phyloP scores from a whole-genome alignment of 2,797 vertebrate genomes.

The Urophycis tenuis region DNA sequence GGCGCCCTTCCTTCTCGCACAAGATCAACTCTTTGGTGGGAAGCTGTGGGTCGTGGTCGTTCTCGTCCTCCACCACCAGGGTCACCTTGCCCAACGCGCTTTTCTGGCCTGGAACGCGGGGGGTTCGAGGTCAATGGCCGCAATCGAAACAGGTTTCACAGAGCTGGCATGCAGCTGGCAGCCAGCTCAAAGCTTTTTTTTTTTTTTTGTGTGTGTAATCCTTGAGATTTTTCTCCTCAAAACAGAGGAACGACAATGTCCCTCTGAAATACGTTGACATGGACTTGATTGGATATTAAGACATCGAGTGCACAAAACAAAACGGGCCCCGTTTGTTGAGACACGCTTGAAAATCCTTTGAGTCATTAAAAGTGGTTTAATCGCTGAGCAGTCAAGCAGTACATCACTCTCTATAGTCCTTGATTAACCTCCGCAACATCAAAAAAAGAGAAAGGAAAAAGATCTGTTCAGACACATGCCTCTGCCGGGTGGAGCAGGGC shows the following conservation, averaged over 20 bases:
- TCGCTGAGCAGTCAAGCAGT: neutral
- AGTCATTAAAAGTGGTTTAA: neutral
- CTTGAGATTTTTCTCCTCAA: neutral
- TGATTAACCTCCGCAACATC: neutral
- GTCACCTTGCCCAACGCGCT: conserved; percentile 78
- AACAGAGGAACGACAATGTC: neutral
- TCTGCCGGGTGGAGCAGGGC: neutral
- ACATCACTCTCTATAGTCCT: neutral
- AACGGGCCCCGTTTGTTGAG: neutral
- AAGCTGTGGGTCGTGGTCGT: conserved; percentile 74
- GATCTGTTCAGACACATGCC: neutral
- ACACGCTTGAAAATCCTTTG: neutral
- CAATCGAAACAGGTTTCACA: neutral
- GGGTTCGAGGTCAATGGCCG: neutral
- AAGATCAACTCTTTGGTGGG: conserved; percentile 40
- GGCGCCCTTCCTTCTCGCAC: conserved; percentile 65
- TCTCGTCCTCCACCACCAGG: conserved; percentile 71
- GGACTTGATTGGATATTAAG: neutral
- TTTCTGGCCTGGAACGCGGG: conserved; percentile 69
- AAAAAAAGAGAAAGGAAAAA: neutral
- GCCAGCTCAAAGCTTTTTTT: neutral
- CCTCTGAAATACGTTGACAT: neutral
- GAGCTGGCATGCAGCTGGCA: neutral
- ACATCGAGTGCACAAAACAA: neutral
- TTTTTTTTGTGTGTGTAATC: no score